phyloP scores from a whole-genome alignment of 2,797 vertebrate genomes.

The Scyliorhinus canicula region DNA sequence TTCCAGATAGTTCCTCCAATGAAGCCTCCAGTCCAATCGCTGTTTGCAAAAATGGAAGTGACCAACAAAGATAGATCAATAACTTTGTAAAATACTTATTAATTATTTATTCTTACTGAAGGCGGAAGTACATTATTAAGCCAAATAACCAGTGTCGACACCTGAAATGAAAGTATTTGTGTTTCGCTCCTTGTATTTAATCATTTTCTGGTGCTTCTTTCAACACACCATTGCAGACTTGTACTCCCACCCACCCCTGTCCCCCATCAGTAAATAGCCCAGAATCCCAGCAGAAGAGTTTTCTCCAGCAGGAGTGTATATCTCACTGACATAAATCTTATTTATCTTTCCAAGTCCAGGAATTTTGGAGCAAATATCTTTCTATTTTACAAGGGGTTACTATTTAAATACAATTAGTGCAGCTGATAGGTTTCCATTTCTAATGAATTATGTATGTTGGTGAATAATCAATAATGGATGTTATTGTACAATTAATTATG shows the following conservation, averaged over 20 bases:
- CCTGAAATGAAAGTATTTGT: background rate
- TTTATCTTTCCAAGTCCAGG: background rate
- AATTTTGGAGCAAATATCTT: background rate
- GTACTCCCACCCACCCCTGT: too few relatives aligned
- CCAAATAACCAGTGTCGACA: background rate
- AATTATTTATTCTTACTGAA: background rate
- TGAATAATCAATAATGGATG: conserved; percentile 5
- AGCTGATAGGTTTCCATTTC: background rate
- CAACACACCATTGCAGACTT: background rate
- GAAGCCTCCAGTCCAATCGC: background rate
- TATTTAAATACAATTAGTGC: background rate
- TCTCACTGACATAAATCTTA: background rate
- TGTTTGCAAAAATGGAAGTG: background rate
- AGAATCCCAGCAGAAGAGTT: background rate
- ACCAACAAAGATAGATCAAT: background rate
- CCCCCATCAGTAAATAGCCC: background rate
- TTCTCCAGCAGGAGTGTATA: background rate
- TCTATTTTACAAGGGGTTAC: background rate
- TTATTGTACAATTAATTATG: background rate
- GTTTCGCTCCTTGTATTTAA: background rate
- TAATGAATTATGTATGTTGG: background rate
- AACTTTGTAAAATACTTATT: background rate
- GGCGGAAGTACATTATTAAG: background rate
- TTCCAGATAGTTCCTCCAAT: background rate
- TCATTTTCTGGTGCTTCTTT: background rate